Base-by-base conservation (phyloP, 92 coral and sea anemone species). In the Pocillopora meandrina region DNA sequence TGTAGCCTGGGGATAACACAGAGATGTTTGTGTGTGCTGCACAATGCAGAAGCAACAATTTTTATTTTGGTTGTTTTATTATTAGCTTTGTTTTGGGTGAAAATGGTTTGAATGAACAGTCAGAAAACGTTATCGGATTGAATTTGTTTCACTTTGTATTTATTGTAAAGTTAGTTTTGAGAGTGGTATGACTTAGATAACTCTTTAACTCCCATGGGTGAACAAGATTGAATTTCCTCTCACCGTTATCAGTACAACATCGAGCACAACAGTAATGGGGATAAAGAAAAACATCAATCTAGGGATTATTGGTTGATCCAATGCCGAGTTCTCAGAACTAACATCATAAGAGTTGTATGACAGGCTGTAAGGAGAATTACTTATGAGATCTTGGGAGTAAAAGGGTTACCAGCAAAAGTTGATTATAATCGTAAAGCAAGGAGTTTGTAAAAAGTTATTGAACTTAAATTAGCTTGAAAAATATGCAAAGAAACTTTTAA, bases 371-470 rank as follows among this genome's bases (percentile, higher is more conserved):
- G 31, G 31, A 26, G 31, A 26, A 26, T 26, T 26, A 26, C 31
- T 26, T 26, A 26, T 26, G 31, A 26, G 31, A 26, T 26, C 31
- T 26, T 26, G 31, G 31, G 31, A 26, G 31, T 26, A 52, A 5
- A 57, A 76, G 42, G 58, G 52, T 34, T 57, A 58, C 36, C 68
- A 42, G 52, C 52, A 2, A 3, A 42, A 42, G 52, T 42, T 42
- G 52, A 42, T 42, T 7, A 20, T 76, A 59, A 34, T 35, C 55
- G n/a, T 77, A 61, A 3, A 60, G 34, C 47, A 78, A 78, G 18
- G 36, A 47, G 70, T 81, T 81, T 71, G 77, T 80, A 68, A 64
- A 80, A 56, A 69, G 58, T 56, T 49, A 80, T 33, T 80, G 56
- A 65, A 47, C 47, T 69, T 12, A 58, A 80, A 57, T 26, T 65